phyloP scores from a whole-genome alignment of 2,113 vertebrate species.

The Takifugu bimaculatus region DNA sequence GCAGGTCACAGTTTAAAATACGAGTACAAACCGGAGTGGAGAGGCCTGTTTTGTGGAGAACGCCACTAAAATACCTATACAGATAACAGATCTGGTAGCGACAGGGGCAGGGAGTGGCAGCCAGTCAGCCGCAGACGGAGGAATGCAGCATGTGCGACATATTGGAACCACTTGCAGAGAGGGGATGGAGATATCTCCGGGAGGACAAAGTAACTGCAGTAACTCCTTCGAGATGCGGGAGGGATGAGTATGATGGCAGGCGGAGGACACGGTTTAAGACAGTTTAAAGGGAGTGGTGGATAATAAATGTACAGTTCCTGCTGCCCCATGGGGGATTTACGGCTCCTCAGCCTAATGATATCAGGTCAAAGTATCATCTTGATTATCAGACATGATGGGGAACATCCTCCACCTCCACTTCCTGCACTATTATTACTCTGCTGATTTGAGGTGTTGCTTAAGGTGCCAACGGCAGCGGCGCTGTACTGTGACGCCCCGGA shows the following conservation, averaged over 20 bases:
- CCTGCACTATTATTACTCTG: constrained; percentile 2
- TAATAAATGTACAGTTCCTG: not conserved
- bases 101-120: constrained; percentile 29
- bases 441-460: constrained; percentile 37
- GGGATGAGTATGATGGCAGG: too few relatives aligned
- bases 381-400: too few relatives aligned
- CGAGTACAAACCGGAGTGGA: constrained; percentile 17
- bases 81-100: constrained; percentile 27
- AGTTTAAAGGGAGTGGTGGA: too few relatives aligned
- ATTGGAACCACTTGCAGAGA: constrained; percentile 18
- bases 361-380: constrained; percentile 5
- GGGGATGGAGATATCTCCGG: constrained; percentile 17
- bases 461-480: constrained; percentile 23
- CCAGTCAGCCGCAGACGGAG: constrained; percentile 13
- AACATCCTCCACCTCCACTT: not conserved
- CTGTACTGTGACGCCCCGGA: constrained; percentile 19
- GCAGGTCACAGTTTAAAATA: constrained; percentile 30
- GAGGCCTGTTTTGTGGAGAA: constrained; percentile 11
- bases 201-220: not conserved
- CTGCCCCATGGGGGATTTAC: constrained; percentile 6
- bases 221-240: too few relatives aligned
- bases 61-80: constrained; percentile 28
- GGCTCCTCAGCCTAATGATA: constrained; percentile 10
- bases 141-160: constrained; percentile 30
- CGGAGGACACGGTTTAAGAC: too few relatives aligned